Percentiles rank a stretch among this genome's conserved stretches.
phyloP scores from a whole-genome alignment of 2,888 invertebrate species.

The Clunio marinus region DNA sequence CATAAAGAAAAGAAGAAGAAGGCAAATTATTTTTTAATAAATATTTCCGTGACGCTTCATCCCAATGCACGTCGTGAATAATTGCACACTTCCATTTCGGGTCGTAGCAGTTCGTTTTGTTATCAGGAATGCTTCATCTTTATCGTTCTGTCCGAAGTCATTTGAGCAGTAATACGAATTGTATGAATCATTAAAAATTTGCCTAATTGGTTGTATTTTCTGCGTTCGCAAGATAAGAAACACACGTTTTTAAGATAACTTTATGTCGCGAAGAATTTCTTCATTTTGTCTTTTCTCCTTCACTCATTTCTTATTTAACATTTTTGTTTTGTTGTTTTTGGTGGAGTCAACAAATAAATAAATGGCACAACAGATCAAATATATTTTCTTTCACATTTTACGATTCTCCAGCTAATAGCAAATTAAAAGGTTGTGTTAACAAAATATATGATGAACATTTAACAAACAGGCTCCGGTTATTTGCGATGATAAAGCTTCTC shows the following conservation, averaged over 20 bases:
- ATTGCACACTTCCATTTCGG: slow-evolving; percentile 1
- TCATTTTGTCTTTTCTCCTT: background rate
- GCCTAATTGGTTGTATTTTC: slow-evolving; percentile 22
- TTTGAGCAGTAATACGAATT: background rate
- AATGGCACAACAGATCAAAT: slow-evolving; percentile 16
- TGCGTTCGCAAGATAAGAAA: slow-evolving; percentile 9
- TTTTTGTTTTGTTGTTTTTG: too few species aligned
- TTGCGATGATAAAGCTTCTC: slow-evolving; percentile 1
- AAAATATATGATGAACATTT: slow-evolving; percentile 18
- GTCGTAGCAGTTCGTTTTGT: background rate
- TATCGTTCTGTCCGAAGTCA: slow-evolving; percentile 1
- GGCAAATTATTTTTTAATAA: slow-evolving; percentile 12
- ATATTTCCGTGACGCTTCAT: background rate
- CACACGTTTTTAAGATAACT: too few species aligned
- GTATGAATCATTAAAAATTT: slow-evolving; percentile 25
- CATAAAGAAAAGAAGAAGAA: background rate
- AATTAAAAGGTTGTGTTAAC: slow-evolving; percentile 31
- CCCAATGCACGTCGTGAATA: background rate
- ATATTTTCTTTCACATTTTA: slow-evolving; percentile 7
- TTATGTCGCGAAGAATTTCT: background rate
- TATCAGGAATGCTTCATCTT: background rate
- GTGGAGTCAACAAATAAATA: too few species aligned
- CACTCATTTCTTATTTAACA: too few species aligned
- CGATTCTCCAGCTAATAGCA: slow-evolving; percentile 18
- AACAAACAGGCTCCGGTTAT: slow-evolving; percentile 11